These are phyloP conservation scores for Heliconius himera DNA, from an alignment of 1,140 invertebrate species.

Conservation along the genomic window DNA sequence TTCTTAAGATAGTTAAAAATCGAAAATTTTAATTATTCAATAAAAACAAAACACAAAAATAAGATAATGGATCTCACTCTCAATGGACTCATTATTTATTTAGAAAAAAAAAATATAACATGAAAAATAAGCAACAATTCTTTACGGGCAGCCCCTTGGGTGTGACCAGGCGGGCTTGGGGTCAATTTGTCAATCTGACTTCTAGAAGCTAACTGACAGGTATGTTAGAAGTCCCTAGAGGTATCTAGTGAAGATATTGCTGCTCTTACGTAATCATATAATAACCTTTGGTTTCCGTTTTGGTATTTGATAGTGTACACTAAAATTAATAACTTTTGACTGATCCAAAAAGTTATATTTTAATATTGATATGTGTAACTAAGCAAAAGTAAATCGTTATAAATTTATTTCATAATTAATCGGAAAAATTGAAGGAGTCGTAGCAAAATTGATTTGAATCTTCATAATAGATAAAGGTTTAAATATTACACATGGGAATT, in stretches of 20 bases:
- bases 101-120: conserved; percentile 21
- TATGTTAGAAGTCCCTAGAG: conserved; percentile 12
- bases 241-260: neutral
- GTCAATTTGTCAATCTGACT: conserved; percentile 35
- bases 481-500: too few species aligned
- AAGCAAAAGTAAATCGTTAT: too few species aligned
- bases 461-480: too few species aligned
- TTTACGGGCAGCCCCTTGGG: conserved; percentile 25
- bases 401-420: too few species aligned
- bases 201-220: conserved; percentile 29
- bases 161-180: conserved; percentile 9
- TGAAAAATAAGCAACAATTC: conserved; percentile 27
- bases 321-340: too few species aligned
- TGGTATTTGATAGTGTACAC: too few species aligned
- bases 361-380: too few species aligned
- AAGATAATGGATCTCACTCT: conserved; percentile 20
- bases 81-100: conserved; percentile 33
- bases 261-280: neutral
- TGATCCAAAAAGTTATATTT: too few species aligned
- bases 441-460: too few species aligned
- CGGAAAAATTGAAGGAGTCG: too few species aligned
- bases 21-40: neutral
- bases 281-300: neutral
- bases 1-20: neutral
- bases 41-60: conserved; percentile 3